These are phyloP conservation scores for Eupeodes corollae DNA, from an alignment of 1,140 invertebrate species.

Conservation along the genomic window DNA sequence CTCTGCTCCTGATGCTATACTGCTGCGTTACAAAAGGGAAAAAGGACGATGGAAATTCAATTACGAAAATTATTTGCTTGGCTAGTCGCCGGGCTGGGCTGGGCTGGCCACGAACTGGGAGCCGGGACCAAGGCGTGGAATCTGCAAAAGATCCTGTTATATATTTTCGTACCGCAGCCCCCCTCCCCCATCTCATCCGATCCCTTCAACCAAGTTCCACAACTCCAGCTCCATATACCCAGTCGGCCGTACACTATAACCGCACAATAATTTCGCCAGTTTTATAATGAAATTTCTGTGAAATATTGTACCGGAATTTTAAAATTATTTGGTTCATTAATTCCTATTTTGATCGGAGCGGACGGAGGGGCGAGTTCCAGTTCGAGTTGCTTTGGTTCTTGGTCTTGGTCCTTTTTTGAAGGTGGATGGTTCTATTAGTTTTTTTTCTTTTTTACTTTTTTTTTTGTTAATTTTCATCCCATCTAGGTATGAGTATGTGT, in stretches of 20 bases:
- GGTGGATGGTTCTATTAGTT: not conserved
- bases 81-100: not conserved
- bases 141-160: too few relatives aligned
- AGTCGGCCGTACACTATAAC: too few relatives aligned
- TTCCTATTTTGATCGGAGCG: not conserved
- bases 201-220: too few relatives aligned
- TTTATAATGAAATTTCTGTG: constrained; percentile 1
- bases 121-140: too few relatives aligned
- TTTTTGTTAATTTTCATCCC: not conserved
- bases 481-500: not conserved
- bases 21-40: too few relatives aligned
- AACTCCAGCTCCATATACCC: too few relatives aligned
- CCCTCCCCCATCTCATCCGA: too few relatives aligned
- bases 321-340: constrained; percentile 2
- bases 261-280: not conserved
- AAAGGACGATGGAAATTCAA: not conserved
- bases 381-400: not conserved
- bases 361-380: not conserved
- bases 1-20: too few relatives aligned
- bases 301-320: constrained; percentile 1
- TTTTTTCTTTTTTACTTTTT: not conserved
- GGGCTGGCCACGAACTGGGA: too few relatives aligned
- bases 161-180: too few relatives aligned
- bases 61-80: constrained; percentile 3
- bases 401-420: not conserved